Evolutionary conservation across 1,140 invertebrate genomes (phyloP), one percentile per base, ranked within the genome.

Genomic region (Zelostemma sp.): DNA sequence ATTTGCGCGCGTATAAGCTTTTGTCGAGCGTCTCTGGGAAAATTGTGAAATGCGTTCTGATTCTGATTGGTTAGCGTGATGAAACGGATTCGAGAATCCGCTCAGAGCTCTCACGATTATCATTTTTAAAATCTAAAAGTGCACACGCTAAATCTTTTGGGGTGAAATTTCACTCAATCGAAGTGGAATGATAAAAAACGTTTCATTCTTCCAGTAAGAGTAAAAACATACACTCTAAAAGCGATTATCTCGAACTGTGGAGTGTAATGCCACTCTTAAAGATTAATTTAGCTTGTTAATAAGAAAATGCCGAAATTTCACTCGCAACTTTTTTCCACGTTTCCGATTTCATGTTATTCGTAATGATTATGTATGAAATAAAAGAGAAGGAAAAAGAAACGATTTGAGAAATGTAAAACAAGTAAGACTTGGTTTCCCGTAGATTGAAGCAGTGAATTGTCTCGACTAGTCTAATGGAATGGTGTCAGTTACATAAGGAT

Each of bases 401-500:
- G 51, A 14, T 49, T 38, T 14, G 46, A 64, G 58, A 46, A 69
- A 55, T 49, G 50, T 12, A 40, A 40, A 15, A 12, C 14, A 12
- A 40, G 35, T 11, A 31, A 21, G 35, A 31, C 51, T n/a, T 31
- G 48, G 71, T 73, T 78, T 76, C 75, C 67, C 63, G 55, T 47
- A 51, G 63, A 65, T 49, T 61, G 43, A 61, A 72, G 73, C 66
- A 63, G 61, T 74, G 73, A 80, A 82, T 81, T 81, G 76, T 81
- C 78, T 80, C 73, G 68, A 70, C 77, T 81, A 75, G 72, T 76
- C 63, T 68, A 55, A 51, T 58, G 78, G 79, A 84, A 82, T 83
- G 79, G 79, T 81, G 82, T 80, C 80, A 81, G 79, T 83, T 83
- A 82, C 78, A 83, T 84, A 84, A 84, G 79, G 76, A 79, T 76